Evolutionary conservation across 2,797 vertebrate species (phyloP), one percentile per base, ranked within the genome.

Genomic region (Gadopsis bispinosus): DNA sequence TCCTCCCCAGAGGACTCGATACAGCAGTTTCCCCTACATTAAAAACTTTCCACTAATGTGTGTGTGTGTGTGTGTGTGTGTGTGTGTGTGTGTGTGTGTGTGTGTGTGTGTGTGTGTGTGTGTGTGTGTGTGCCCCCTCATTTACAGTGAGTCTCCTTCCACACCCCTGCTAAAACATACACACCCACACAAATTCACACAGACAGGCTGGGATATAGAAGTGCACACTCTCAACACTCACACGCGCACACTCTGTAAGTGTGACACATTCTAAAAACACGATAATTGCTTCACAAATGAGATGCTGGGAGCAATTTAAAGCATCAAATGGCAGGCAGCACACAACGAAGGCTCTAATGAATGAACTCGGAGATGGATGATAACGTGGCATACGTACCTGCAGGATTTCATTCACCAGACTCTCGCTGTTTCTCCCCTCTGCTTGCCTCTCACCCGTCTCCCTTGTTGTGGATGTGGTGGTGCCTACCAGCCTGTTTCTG

Each of bases 331-430:
- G 64, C 73, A 88, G 68, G 83, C 77, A 50, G 62, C 73, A 73
- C 16, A 31, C 73, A 84, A 87, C 83, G 91, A 88, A 88, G 77
- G 69, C 81, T 69, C 68, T 73, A 70, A 88, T 90, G 87, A 89
- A 85, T 84, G 85, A 87, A 90, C 74, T 90, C 83, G 26, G 70
- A 73, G 84, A 92, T 67, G 84, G 79, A 90, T 83, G 80, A 84
- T 68, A 88, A 90, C 69, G 81, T 88, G 86, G 69, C 84, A 91
- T 93, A 94, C 93, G 74, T 92, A 95, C 95, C 95, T 95, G 92
- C 83, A 86, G 84, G 86, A 83, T 83, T 89, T 85, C 85, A 86
- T 88, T 89, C 84, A 85, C 17, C 84, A 79, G 80, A 83, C 56
- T 89, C 90, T 76, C 75, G 77, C 77, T 81, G 80, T 58, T 79